These are phyloP conservation scores for Blomia tropicalis DNA, from an alignment of 2,888 invertebrate species.

Conservation along the genomic window DNA sequence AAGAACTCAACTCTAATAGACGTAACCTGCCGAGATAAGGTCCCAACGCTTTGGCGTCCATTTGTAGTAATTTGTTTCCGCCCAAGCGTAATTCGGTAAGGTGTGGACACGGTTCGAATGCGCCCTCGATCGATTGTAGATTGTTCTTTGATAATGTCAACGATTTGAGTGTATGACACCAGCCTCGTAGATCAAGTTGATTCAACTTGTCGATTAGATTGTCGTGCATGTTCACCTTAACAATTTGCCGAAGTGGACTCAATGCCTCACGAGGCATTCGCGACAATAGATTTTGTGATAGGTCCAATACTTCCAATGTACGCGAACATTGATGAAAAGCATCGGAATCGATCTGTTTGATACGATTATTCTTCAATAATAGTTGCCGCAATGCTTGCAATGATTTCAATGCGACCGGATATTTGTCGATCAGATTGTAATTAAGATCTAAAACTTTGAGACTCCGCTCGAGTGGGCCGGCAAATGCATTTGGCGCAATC, in stretches of 20 bases:
- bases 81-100: slow-evolving; percentile 33
- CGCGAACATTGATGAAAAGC: slow-evolving; percentile 41
- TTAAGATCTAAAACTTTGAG: slow-evolving; percentile 29
- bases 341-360: slow-evolving; percentile 49
- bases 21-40: slow-evolving; percentile 43
- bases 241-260: slow-evolving; percentile 23
- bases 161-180: slow-evolving; percentile 59
- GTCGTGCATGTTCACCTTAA: slow-evolving; percentile 29
- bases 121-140: slow-evolving; percentile 60
- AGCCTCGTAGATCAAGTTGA: slow-evolving; percentile 52
- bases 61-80: slow-evolving; percentile 30
- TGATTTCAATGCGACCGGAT: slow-evolving; percentile 47
- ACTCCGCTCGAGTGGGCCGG: slow-evolving; percentile 44
- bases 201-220: slow-evolving; percentile 27
- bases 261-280: slow-evolving; percentile 28
- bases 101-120: slow-evolving; percentile 55
- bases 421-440: slow-evolving; percentile 49
- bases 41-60: slow-evolving; percentile 23
- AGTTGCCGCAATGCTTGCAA: slow-evolving; percentile 45
- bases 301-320: slow-evolving; percentile 28
- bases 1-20: slow-evolving; percentile 66
- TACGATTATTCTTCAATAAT: slow-evolving; percentile 56
- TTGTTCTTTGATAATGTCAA: slow-evolving; percentile 80
- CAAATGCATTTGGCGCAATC: slow-evolving; percentile 54
- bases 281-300: slow-evolving; percentile 28